A percentile compares a stretch with the other conserved stretches of the same genome.
Conservation (phyloP, 2,113 vertebrate species). For the Leptosomus discolor region DNA sequence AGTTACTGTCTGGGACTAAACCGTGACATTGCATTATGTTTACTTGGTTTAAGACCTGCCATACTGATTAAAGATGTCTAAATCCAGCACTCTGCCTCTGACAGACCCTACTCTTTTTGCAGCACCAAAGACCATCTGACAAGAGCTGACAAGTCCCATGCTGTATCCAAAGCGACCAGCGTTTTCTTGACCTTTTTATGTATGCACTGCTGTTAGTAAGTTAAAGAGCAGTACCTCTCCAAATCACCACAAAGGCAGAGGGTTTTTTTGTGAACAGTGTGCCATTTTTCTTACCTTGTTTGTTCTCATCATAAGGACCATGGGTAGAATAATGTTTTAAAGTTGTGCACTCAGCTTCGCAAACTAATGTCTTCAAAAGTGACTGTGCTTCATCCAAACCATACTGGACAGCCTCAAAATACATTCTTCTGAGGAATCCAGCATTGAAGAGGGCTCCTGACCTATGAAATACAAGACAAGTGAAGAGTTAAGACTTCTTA, state of each 20-base stretch:
- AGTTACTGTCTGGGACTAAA: neutral
- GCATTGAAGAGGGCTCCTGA: conserved; percentile 89
- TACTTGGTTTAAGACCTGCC: neutral
- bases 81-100: neutral
- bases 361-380: conserved; percentile 88
- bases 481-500: neutral
- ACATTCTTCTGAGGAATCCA: conserved; percentile 91
- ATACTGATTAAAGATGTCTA: neutral
- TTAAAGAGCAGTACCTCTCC: neutral
- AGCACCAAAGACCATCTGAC: neutral
- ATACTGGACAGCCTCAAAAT: conserved; percentile 84
- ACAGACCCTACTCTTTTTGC: neutral
- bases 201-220: neutral
- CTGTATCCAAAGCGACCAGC: neutral
- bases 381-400: conserved; percentile 89
- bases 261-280: neutral
- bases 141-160: neutral
- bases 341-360: conserved; percentile 90
- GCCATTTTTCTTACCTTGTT: conserved; percentile 78
- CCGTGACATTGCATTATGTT: neutral
- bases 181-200: neutral
- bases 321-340: conserved; percentile 77
- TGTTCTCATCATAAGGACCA: conserved; percentile 70
- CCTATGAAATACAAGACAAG: conserved; percentile 68
- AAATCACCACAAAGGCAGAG: neutral